These are phyloP conservation scores for Trichomalopsis sarcophagae DNA, from an alignment of 1,140 invertebrate species.

Conservation along the genomic window DNA sequence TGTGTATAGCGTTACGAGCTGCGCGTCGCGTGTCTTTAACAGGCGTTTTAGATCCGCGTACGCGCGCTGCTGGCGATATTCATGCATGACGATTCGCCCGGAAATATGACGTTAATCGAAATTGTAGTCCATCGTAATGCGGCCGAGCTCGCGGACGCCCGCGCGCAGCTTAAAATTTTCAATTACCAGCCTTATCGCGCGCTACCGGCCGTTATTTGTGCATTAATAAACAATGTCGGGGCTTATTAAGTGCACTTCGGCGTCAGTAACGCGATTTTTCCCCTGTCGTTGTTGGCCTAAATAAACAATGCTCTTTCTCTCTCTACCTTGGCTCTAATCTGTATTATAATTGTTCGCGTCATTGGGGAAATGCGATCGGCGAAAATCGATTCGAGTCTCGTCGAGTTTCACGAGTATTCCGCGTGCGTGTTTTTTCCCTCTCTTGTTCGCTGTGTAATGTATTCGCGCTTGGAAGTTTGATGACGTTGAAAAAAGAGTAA, in stretches of 20 bases:
- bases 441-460: not conserved
- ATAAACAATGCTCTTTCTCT: not conserved
- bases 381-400: not conserved
- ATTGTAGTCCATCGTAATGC: conserved; percentile 1
- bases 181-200: conserved; percentile 18
- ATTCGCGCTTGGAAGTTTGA: not conserved
- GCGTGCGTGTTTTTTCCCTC: not conserved
- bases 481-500: not conserved
- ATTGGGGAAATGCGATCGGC: not conserved
- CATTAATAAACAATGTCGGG: conserved; percentile 24
- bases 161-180: conserved; percentile 11
- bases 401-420: not conserved
- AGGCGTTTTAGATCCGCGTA: not conserved
- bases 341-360: conserved; percentile 18
- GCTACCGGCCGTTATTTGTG: not conserved
- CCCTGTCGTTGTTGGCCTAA: not conserved
- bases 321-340: not conserved
- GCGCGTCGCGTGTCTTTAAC: too few species aligned
- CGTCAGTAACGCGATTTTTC: conserved; percentile 16
- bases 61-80: not conserved
- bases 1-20: not conserved
- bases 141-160: not conserved
- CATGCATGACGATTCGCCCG: not conserved
- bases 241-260: conserved; percentile 18
- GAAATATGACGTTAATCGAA: conserved; percentile 23